phyloP scores from a whole-genome alignment of 2,797 vertebrate genomes.

The Cheirogaleus major region DNA sequence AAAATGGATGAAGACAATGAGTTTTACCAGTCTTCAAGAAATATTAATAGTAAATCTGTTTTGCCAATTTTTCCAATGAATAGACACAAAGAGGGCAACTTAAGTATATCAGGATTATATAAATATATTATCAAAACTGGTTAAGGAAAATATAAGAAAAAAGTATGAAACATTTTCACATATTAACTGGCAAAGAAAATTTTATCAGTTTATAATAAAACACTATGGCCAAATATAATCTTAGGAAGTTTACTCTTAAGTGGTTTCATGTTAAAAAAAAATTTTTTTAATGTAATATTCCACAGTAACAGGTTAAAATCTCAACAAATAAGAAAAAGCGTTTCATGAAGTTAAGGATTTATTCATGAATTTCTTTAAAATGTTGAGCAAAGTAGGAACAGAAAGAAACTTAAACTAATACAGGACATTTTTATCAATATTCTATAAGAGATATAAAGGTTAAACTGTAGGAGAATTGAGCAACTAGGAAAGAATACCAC shows the following conservation, averaged over 20 bases:
- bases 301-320: not conserved
- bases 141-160: not conserved
- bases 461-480: not conserved
- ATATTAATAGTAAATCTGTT: not conserved
- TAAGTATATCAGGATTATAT: not conserved
- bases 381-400: not conserved
- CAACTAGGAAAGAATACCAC: not conserved
- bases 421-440: not conserved
- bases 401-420: not conserved
- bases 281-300: not conserved
- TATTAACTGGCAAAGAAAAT: not conserved
- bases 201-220: not conserved
- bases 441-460: not conserved
- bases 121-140: not conserved
- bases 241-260: not conserved
- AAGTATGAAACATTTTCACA: not conserved
- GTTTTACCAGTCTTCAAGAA: not conserved
- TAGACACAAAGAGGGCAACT: not conserved
- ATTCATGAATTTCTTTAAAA: not conserved
- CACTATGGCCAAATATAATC: not conserved
- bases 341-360: not conserved
- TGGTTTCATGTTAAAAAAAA: not conserved
- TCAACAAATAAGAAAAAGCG: not conserved
- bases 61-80: not conserved
- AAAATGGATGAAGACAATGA: not conserved